Percentiles rank a stretch among this genome's conserved stretches.
These are phyloP conservation scores for Suricata suricatta DNA, from an alignment of 2,113 vertebrate genomes.

Conservation along the genomic window DNA sequence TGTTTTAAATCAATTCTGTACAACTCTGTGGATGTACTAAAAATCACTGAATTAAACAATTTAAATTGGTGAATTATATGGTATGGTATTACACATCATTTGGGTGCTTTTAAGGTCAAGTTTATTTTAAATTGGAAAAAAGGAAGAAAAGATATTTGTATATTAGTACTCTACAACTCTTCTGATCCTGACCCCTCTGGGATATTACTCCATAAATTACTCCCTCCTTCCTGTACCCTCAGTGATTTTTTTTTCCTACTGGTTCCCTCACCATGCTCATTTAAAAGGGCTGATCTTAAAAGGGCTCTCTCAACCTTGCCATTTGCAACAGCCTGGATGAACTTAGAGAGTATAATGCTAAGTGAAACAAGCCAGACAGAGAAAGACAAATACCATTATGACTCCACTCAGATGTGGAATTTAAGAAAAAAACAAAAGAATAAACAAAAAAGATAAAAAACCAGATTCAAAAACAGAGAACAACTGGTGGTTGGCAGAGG, in stretches of 20 bases:
- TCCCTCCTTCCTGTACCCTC: neutral
- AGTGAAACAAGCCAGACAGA: neutral
- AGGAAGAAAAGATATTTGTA: neutral
- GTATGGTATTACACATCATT: neutral
- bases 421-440: neutral
- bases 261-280: neutral
- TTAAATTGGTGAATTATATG: neutral
- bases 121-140: constrained; percentile 42
- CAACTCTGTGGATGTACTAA: neutral
- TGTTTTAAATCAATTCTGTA: neutral
- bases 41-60: neutral
- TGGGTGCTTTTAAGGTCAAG: neutral
- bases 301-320: neutral
- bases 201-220: neutral
- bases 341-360: neutral
- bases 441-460: neutral
- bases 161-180: neutral
- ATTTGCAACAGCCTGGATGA: neutral
- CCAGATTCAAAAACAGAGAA: neutral
- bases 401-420: neutral
- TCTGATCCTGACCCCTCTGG: neutral
- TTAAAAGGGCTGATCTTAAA: constrained; percentile 2
- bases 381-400: neutral
- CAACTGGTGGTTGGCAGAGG: neutral
- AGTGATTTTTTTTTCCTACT: neutral